Evolutionary conservation across 2,888 invertebrate genomes (phyloP), one percentile per base, ranked within the genome.

Genomic region (Oxystoma pomonae): DNA sequence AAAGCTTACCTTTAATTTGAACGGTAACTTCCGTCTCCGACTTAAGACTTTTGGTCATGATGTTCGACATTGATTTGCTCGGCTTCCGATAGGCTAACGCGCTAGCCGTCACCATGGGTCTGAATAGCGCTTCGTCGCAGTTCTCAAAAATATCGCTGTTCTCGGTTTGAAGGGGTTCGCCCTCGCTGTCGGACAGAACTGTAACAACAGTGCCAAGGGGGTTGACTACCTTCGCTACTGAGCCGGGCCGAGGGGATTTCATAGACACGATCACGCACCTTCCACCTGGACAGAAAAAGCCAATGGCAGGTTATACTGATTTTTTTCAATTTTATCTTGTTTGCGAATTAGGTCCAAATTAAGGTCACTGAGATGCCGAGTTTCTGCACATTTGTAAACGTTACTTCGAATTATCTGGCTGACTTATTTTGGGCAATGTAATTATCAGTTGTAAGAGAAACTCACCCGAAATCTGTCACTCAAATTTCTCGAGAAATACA

Each of bases 261-360:
- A 80, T 74, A 69, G 80, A 79, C 66, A 79, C 78, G 69, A 79
- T 76, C 72, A 80, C 79, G 74, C 79, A 78, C 71, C 78, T 77
- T 71, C 81, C 85, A 87, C 88, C 90, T 89, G 88, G 86, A 87
- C 88, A 87, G 85, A 87, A 87, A 87, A 86, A 91, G 90, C 91
- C 91, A 90, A 89, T 89, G 91, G 90, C 91, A 88, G 87, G 87
- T 80, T 80, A 80, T 53, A 9, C 53, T 53, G 53, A 17, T 53
- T 5, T 19, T 53, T 16, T 53, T 53, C 12, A 35, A 35, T n/a
- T n/a, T n/a, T n/a, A n/a, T n/a, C n/a, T n/a, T n/a, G n/a, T n/a
- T n/a, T n/a, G n/a, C n/a, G n/a, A n/a, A n/a, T n/a, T n/a, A n/a
- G n/a, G n/a, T n/a, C n/a, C n/a, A n/a, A n/a, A n/a, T n/a, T n/a